Evolutionary conservation across 2,888 invertebrate genomes (phyloP).

Genomic region (Lordiphosa andalusiaca): DNA sequence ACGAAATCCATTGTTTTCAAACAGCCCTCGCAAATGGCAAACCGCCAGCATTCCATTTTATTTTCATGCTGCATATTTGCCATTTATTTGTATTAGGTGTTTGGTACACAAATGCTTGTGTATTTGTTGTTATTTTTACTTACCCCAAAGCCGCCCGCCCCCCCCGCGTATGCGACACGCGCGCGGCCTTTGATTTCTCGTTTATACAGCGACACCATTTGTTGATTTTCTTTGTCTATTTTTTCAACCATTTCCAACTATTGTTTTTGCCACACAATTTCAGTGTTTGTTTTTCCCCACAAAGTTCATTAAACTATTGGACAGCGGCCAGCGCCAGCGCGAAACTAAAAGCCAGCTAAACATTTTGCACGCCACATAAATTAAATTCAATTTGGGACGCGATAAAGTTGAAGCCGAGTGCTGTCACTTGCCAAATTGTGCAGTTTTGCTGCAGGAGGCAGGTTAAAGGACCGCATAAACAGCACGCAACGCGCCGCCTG

Average conservation of each 20-base stretch:
- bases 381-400: slow-evolving; percentile 20
- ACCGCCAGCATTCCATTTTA: slow-evolving; percentile 49
- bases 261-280: slow-evolving; percentile 29
- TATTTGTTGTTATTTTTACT: slow-evolving; percentile 18
- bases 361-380: slow-evolving; percentile 1
- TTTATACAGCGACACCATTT: slow-evolving; percentile 58
- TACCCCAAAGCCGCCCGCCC: no score
- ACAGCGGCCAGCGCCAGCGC: slow-evolving; percentile 6
- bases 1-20: no score
- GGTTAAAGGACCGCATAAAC: slow-evolving; percentile 2
- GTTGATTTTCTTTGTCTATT: slow-evolving; percentile 49
- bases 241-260: slow-evolving; percentile 23
- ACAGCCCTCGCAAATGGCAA: slow-evolving; percentile 39
- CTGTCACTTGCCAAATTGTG: slow-evolving; percentile 12
- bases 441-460: slow-evolving; percentile 2
- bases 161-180: slow-evolving; percentile 66
- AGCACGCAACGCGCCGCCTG: slow-evolving; percentile 19
- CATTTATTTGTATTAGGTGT: slow-evolving; percentile 34
- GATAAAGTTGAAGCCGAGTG: slow-evolving; percentile 1
- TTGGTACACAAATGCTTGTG: slow-evolving; percentile 12
- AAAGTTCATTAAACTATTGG: slow-evolving; percentile 59
- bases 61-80: slow-evolving; percentile 22
- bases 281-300: slow-evolving; percentile 18
- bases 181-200: slow-evolving; percentile 39
- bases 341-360: background rate